These are phyloP conservation scores for Gymnothorax javanicus DNA, from an alignment of 2,797 vertebrate species.

Conservation along the genomic window DNA sequence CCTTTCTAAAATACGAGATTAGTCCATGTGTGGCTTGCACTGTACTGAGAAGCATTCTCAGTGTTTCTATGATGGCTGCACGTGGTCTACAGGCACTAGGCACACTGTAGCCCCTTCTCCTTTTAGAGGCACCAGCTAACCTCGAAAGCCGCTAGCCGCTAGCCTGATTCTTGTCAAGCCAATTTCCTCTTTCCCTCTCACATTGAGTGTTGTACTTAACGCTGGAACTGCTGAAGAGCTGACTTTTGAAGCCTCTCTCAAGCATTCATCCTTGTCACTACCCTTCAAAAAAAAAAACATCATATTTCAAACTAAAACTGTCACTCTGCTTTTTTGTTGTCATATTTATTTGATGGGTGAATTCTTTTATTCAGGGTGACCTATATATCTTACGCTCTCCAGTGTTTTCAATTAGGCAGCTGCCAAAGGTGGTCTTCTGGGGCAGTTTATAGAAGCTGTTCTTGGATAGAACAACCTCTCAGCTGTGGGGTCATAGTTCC, in stretches of 20 bases:
- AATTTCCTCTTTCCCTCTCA: constrained; percentile 3
- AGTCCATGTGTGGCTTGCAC: constrained; percentile 8
- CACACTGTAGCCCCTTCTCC: neutral
- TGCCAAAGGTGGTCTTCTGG: neutral
- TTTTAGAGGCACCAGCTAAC: neutral
- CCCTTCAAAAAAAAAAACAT: neutral
- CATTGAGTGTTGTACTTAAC: constrained; percentile 4
- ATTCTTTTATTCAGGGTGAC: constrained; percentile 2
- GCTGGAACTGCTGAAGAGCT: neutral
- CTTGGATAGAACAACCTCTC: neutral
- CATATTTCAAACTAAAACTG: neutral
- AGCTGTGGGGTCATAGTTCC: neutral
- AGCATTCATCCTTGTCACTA: neutral
- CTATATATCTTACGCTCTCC: neutral
- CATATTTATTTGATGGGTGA: neutral
- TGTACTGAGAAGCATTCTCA: constrained; percentile 24
- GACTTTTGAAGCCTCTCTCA: neutral
- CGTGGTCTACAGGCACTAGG: constrained; percentile 6
- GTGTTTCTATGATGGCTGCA: constrained; percentile 17
- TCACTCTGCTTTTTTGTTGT: neutral
- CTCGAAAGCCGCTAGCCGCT: constrained; percentile 12
- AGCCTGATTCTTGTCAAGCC: constrained; percentile 17
- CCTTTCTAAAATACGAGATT: neutral
- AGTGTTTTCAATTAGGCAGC: neutral
- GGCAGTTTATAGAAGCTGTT: neutral